A percentile compares a stretch with the other conserved stretches of the same genome.
phyloP scores from a whole-genome alignment of 2,797 vertebrate species.

The Peromyscus attwateri region DNA sequence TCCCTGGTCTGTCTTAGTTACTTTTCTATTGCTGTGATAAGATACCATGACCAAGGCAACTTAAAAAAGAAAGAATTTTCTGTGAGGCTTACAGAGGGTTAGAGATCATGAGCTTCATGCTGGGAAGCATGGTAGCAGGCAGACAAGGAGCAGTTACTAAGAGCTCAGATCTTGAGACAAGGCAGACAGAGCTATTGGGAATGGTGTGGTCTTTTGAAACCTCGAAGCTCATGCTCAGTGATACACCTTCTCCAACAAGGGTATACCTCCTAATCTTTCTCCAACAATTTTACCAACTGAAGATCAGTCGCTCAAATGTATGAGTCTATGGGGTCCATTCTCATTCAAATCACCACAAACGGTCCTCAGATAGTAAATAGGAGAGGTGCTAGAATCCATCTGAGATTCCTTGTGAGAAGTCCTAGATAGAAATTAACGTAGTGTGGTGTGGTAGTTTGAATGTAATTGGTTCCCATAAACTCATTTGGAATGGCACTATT shows the following conservation, averaged over 20 bases:
- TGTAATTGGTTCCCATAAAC: background rate
- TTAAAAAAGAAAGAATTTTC: background rate
- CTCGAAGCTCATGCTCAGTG: background rate
- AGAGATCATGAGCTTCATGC: background rate
- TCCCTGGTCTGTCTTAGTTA: background rate
- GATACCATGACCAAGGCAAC: background rate
- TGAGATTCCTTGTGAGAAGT: slow-evolving; percentile 3
- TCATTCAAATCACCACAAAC: background rate
- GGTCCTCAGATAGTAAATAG: background rate
- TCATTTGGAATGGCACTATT: background rate
- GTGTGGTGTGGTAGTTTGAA: background rate
- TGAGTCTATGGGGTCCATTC: background rate
- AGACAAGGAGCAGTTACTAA: background rate
- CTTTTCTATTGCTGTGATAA: background rate
- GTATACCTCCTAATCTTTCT: background rate
- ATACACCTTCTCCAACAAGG: background rate
- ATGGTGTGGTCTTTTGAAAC: background rate
- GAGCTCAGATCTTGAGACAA: background rate
- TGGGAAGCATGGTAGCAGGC: background rate
- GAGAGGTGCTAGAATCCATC: background rate
- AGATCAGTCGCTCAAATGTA: background rate
- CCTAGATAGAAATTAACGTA: background rate
- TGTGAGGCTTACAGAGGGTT: background rate
- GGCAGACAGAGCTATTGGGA: background rate
- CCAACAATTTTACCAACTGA: background rate